These are phyloP conservation scores for Clarias pachynema DNA, from an alignment of 2,797 vertebrate species.

Conservation along the genomic window DNA sequence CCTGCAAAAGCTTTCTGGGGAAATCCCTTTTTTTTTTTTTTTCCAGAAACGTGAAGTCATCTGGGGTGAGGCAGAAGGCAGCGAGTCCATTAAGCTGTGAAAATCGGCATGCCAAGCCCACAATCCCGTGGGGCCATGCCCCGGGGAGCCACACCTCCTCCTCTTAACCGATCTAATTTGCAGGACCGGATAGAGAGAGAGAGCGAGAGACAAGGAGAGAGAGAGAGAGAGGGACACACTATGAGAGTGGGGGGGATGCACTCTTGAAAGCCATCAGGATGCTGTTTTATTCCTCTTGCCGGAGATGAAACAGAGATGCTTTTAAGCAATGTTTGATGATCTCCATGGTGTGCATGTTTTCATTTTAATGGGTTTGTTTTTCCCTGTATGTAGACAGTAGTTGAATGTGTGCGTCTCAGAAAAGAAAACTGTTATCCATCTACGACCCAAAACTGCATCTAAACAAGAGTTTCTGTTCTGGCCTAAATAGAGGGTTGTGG, in stretches of 20 bases:
- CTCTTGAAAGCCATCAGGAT: conserved; percentile 55
- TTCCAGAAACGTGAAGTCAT: conserved; percentile 55
- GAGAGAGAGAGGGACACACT: no score
- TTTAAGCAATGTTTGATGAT: conserved; percentile 46
- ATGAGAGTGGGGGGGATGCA: conserved; percentile 11
- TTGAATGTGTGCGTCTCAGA: not conserved
- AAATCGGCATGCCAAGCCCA: conserved; percentile 49
- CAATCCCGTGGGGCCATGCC: conserved; percentile 50
- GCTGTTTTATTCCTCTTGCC: conserved; percentile 40
- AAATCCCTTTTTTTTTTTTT: conserved; percentile 48
- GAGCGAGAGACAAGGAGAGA: not conserved
- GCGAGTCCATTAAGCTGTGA: conserved; percentile 58
- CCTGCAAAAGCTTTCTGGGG: conserved; percentile 52
- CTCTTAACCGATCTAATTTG: conserved; percentile 64
- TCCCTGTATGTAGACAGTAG: not conserved
- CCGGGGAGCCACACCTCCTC: conserved; percentile 54
- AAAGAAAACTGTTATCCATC: not conserved
- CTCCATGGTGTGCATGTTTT: not conserved
- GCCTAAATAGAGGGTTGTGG: not conserved
- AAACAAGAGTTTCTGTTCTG: not conserved
- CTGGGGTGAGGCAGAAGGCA: conserved; percentile 48
- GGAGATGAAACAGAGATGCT: conserved; percentile 44
- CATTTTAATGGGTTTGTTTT: conserved; percentile 17
- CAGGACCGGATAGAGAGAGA: conserved; percentile 56
- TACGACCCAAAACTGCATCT: not conserved